These are phyloP conservation scores for Falco concolor DNA, from an alignment of 2,797 vertebrate genomes.

Conservation along the genomic window DNA sequence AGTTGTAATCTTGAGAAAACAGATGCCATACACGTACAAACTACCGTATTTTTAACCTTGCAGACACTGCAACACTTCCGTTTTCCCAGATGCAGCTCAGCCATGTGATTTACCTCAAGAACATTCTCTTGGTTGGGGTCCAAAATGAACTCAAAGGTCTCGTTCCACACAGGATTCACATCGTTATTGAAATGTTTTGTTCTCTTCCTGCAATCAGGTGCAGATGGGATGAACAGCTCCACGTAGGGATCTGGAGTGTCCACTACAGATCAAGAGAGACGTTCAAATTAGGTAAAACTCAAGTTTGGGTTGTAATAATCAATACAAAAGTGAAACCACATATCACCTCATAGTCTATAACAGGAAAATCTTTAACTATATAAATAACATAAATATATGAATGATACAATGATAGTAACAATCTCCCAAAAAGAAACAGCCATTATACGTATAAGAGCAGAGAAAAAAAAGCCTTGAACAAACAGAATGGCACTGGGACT, in stretches of 20 bases:
- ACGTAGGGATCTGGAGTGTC: conserved; percentile 98
- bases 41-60: neutral
- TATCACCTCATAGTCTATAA: neutral
- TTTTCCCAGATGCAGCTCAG: neutral
- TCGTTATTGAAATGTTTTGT: conserved; percentile 94
- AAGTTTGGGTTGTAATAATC: neutral
- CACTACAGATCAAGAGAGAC: conserved; percentile 72
- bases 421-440: neutral
- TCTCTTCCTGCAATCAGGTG: conserved; percentile 91
- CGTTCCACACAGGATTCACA: conserved; percentile 92
- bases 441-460: neutral
- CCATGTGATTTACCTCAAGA: conserved; percentile 81
- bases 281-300: neutral
- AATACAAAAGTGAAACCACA: neutral
- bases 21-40: rapidly evolving
- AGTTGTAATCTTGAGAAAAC: neutral
- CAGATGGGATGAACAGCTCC: conserved; percentile 89
- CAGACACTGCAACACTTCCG: neutral
- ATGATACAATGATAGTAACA: neutral
- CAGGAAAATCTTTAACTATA: neutral
- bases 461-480: neutral
- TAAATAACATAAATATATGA: neutral
- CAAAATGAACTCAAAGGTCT: conserved; percentile 92
- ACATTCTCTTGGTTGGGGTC: conserved; percentile 92
- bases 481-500: neutral